These are phyloP conservation scores for Diadromus collaris DNA, from an alignment of 2,888 invertebrate species.

Conservation along the genomic window DNA sequence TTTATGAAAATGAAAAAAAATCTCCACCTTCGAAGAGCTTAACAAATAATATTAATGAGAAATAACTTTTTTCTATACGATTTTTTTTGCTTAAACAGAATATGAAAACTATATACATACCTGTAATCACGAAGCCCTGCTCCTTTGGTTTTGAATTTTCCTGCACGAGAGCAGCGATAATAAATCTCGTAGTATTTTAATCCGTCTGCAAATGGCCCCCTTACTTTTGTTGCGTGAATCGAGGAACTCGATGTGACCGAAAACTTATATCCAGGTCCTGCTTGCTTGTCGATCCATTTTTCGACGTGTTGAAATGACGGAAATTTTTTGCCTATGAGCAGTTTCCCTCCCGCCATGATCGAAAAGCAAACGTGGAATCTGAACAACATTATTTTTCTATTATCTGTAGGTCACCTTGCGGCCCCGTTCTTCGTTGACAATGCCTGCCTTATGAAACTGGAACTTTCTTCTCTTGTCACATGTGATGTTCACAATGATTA, in stretches of 20 bases:
- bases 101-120: neutral
- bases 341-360: neutral
- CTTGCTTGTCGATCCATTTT: constrained; percentile 1
- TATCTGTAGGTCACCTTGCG: too few species aligned
- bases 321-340: neutral
- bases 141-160: constrained; percentile 6
- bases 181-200: constrained; percentile 5
- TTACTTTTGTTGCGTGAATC: neutral
- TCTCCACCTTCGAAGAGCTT: too few species aligned
- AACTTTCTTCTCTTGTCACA: too few species aligned
- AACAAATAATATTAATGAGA: too few species aligned
- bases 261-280: neutral
- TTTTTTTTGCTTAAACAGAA: too few species aligned
- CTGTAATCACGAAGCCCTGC: constrained; percentile 9
- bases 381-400: too few species aligned
- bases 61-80: too few species aligned
- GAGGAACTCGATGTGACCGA: neutral
- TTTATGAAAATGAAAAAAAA: too few species aligned
- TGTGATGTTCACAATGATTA: too few species aligned
- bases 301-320: neutral
- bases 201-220: neutral
- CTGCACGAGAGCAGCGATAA: constrained; percentile 14
- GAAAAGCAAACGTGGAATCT: neutral
- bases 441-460: too few species aligned
- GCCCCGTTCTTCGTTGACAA: too few species aligned